Base-by-base conservation (phyloP, 2,113 vertebrate genomes). In the Cepphus grylle region DNA sequence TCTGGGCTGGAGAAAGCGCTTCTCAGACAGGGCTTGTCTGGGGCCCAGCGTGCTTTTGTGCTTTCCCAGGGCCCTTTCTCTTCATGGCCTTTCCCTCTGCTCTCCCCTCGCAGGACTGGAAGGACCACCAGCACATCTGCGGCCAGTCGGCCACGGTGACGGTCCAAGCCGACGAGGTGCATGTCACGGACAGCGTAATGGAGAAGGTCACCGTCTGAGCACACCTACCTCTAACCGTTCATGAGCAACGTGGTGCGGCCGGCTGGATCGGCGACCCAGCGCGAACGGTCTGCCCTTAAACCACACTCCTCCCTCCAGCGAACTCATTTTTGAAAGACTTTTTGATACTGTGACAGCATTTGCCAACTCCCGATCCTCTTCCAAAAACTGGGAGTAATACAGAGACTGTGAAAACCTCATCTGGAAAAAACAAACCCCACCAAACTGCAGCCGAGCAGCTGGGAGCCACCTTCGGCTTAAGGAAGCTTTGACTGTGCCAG, bases 111-210 rank as follows among this genome's bases (percentile, higher is more conserved):
- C 97, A 99, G 99, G 99, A 99, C 98, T 99, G 99, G 99, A 99
- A 99, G 94, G 99, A 99, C 61, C 99, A 99, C 96, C 99, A 99
- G 96, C 99, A 99, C 62, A 93, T 98, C 80, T 99, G 99, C 12
- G 99, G 99, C 25, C 99, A 99, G 97, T 87, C 98, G 0, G 85
- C 98, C 17, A 97, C 98, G 0, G 96, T 99, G 88, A 96, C 98
- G 0, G 96, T 98, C 45, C 99, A 99, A 62, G 98, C 96, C 0
- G 97, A 98, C 1, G 99, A 99, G 10, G 98, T 99, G 92, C 98
- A 99, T 1, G 98, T 99, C 8, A 43, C 98, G 0, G 97, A 98
- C 49, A 95, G 98, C 1, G 98, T 98, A 45, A 98, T 99, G 26
- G 99, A 99, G 97, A 99, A 99, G 67, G 99, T 99, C 40, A 95